Percentiles rank a stretch among this genome's conserved stretches.
Conservation (phyloP, 1,140 invertebrate species). For the Sarcophaga bullata region DNA sequence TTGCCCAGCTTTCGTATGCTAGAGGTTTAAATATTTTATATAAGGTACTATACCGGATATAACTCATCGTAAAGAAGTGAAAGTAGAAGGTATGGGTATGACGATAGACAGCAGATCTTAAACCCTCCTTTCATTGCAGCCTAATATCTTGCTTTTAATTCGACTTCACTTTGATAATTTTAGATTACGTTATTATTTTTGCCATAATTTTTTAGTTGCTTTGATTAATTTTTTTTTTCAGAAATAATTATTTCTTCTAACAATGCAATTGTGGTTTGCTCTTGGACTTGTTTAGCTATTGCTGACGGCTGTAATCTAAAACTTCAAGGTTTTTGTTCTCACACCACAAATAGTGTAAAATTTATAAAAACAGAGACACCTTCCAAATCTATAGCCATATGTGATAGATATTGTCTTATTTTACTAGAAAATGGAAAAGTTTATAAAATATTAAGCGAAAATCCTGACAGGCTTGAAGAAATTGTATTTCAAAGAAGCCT, state of each 20-base stretch:
- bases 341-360: constrained; percentile 26
- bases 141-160: too few species aligned
- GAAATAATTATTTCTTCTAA: background rate
- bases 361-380: constrained; percentile 43
- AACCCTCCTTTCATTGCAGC: too few species aligned
- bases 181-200: background rate
- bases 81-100: too few species aligned
- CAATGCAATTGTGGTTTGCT: constrained; percentile 48
- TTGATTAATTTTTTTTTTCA: background rate
- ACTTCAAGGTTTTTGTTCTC: constrained; percentile 31
- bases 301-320: constrained; percentile 44
- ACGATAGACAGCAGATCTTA: too few species aligned
- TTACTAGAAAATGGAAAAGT: constrained; percentile 54
- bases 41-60: too few species aligned
- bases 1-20: too few species aligned
- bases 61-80: too few species aligned
- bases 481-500: constrained; percentile 49
- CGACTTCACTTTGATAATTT: too few species aligned
- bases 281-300: constrained; percentile 56
- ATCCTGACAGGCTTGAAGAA: constrained; percentile 45
- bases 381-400: constrained; percentile 51
- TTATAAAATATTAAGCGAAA: constrained; percentile 49
- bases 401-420: constrained; percentile 55
- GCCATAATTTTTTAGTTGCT: background rate
- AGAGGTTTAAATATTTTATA: too few species aligned